Evolutionary conservation across 1,140 invertebrate genomes (phyloP).

Genomic region (Panagrolaimus sp.): DNA sequence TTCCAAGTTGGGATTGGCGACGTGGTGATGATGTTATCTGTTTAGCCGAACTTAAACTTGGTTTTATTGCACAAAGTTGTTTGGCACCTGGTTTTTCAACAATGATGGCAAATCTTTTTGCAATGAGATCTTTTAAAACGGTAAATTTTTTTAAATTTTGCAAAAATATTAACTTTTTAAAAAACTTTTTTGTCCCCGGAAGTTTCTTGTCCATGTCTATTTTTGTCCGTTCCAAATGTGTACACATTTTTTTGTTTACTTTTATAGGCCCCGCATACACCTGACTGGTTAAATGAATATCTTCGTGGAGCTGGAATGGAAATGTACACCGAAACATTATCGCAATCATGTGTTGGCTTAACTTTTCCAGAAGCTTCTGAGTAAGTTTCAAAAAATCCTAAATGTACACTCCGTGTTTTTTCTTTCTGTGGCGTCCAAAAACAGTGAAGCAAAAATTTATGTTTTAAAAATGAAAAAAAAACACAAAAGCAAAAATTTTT

Average conservation of each 20-base stretch:
- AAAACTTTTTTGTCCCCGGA: background rate
- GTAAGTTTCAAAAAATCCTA: conserved; percentile 71
- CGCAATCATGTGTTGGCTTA: conserved; percentile 91
- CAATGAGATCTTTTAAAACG: conserved; percentile 98
- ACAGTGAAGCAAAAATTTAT: no score
- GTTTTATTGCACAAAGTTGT: conserved; percentile 67
- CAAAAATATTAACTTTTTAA: conserved; percentile 17
- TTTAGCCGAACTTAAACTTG: conserved; percentile 66
- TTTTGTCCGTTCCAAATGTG: conserved; percentile 18
- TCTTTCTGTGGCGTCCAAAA: no score
- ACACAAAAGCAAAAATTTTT: conserved; percentile 17
- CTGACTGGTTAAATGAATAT: conserved; percentile 99
- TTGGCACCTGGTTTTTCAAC: conserved; percentile 95
- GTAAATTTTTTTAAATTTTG: conserved; percentile 68
- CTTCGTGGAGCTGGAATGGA: conserved; percentile 97
- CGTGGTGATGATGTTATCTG: conserved; percentile 66
- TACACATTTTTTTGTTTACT: conserved; percentile 16
- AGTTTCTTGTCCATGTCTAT: conserved; percentile 11
- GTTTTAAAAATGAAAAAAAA: no score
- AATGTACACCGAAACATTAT: conserved; percentile 99
- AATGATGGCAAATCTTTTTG: conserved; percentile 99
- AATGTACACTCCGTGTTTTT: no score
- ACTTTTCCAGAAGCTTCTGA: conserved; percentile 90
- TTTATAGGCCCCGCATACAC: conserved; percentile 87
- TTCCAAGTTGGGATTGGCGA: conserved; percentile 66